phyloP scores from a whole-genome alignment of 2,797 vertebrate species.

The Poecilia velifera region DNA sequence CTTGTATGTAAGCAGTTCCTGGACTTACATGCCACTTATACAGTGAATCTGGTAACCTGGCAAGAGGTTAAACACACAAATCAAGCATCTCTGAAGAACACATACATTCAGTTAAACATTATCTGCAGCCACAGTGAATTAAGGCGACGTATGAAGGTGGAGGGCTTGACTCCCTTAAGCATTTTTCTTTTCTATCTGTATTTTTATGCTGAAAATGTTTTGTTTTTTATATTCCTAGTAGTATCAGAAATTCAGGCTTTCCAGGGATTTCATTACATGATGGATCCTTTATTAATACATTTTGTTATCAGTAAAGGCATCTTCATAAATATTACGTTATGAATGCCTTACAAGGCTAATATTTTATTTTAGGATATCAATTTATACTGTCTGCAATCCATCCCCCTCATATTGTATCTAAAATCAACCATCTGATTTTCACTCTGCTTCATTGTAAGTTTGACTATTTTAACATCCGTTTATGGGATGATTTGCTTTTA shows the following conservation, averaged over 20 bases:
- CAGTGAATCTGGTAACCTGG: neutral
- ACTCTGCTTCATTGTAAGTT: neutral
- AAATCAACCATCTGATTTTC: neutral
- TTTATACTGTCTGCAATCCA: neutral
- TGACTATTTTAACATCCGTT: slow-evolving; percentile 26
- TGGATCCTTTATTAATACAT: neutral
- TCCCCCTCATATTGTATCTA: neutral
- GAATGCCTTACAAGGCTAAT: neutral
- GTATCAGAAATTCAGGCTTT: neutral
- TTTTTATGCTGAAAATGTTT: neutral
- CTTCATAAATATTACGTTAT: neutral
- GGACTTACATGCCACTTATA: neutral
- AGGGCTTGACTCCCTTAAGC: neutral
- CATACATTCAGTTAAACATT: neutral
- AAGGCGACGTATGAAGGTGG: neutral
- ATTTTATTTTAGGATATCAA: neutral
- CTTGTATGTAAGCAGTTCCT: neutral
- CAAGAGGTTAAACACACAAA: neutral
- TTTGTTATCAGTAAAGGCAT: neutral
- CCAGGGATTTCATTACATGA: neutral
- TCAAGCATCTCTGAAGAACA: neutral
- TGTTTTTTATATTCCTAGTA: neutral
- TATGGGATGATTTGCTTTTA: slow-evolving; percentile 12
- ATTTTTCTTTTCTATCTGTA: neutral
- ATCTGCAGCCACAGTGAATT: neutral